Evolutionary conservation across 2,888 invertebrate genomes (phyloP).

Genomic region (Deroplatys truncata): DNA sequence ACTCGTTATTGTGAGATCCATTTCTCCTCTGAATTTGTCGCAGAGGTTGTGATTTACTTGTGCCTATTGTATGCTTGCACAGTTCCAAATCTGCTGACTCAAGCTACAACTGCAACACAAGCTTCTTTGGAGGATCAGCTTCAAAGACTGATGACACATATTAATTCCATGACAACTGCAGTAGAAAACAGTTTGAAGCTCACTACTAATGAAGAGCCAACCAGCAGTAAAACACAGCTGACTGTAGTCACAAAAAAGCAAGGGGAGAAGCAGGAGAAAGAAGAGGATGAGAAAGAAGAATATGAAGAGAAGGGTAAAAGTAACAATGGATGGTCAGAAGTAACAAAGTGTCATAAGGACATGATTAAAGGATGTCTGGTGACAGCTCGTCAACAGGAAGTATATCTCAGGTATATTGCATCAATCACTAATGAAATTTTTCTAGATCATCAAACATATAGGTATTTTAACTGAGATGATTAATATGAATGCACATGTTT

Average conservation of each 20-base stretch:
- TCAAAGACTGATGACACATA: constrained; percentile 39
- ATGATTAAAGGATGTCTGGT: constrained; percentile 48
- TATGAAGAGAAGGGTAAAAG: constrained; percentile 35
- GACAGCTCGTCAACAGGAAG: constrained; percentile 60
- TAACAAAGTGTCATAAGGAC: constrained; percentile 32
- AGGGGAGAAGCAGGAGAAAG: background rate
- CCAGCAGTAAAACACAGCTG: background rate
- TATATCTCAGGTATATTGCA: constrained; percentile 51
- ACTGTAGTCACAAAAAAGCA: background rate
- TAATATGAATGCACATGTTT: background rate
- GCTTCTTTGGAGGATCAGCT: constrained; percentile 38
- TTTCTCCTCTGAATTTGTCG: too few species aligned
- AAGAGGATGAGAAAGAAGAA: constrained; percentile 39
- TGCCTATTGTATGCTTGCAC: background rate
- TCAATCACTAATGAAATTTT: background rate
- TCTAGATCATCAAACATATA: background rate
- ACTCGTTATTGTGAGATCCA: background rate
- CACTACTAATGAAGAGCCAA: background rate
- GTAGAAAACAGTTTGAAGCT: constrained; percentile 41
- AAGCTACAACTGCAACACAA: constrained; percentile 38
- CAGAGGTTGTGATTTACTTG: too few species aligned
- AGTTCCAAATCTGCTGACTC: constrained; percentile 43
- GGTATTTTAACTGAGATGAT: too few species aligned
- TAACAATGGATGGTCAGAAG: constrained; percentile 40
- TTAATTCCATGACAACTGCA: constrained; percentile 50